Evolutionary conservation across 2,888 invertebrate genomes (phyloP).

Genomic region (Cerastis leucographa): DNA sequence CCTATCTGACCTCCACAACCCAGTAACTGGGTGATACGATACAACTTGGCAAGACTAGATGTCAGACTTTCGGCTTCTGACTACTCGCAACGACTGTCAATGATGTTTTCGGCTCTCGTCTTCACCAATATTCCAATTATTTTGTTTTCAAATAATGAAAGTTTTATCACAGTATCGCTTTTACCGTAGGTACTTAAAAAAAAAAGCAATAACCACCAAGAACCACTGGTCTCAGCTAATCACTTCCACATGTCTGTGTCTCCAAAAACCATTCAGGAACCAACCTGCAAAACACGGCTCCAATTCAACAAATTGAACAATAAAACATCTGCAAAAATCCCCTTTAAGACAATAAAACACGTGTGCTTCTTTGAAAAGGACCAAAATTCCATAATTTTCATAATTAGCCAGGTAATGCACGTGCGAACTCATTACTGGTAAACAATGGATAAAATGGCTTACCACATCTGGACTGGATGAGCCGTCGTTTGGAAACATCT

Average conservation of each 20-base stretch:
- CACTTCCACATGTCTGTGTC: slow-evolving; percentile 34
- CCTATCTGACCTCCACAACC: no score
- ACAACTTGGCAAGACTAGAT: no score
- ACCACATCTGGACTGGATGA: slow-evolving; percentile 64
- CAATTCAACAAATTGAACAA: slow-evolving; percentile 33
- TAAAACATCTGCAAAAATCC: slow-evolving; percentile 48
- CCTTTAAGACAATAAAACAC: slow-evolving; percentile 36
- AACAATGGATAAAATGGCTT: slow-evolving; percentile 55
- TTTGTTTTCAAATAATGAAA: slow-evolving; percentile 9
- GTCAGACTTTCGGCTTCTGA: no score
- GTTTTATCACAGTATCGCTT: not conserved
- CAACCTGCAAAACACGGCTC: slow-evolving; percentile 8
- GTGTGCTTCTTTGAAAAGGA: slow-evolving; percentile 37
- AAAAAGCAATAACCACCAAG: not conserved
- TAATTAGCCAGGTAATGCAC: slow-evolving; percentile 60
- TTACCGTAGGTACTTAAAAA: not conserved
- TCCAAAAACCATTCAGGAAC: slow-evolving; percentile 6
- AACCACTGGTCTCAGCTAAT: slow-evolving; percentile 11
- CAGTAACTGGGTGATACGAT: no score
- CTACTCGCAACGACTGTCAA: no score
- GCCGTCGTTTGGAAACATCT: slow-evolving; percentile 52
- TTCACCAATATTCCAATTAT: not conserved
- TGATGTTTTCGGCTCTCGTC: not conserved
- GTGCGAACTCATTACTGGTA: slow-evolving; percentile 38
- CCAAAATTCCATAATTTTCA: slow-evolving; percentile 25